Base-by-base conservation (phyloP, 2,888 invertebrate species). In the Lasioglossum pauxillum region DNA sequence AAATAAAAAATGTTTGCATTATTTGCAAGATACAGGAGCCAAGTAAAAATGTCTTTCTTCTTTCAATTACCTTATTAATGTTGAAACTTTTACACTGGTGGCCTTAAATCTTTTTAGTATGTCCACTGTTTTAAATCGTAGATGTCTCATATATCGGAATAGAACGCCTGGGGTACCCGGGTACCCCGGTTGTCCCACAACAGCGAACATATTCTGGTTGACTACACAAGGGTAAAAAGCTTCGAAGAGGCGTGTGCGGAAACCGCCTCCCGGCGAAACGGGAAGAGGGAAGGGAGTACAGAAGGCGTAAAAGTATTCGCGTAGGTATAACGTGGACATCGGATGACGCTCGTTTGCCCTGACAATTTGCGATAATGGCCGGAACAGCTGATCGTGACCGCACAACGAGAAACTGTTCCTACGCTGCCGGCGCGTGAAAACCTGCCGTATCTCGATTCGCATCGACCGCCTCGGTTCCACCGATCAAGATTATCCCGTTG, bases 271-370 rank as follows among this genome's bases (percentile, higher is more conserved):
- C 7, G 5, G 10, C n/a, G n/a, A 57, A 57, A 57, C 27, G 31
- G 27, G 64, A 27, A 27, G 16, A 19, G 71, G 57, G 77, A 69
- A 53, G 60, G 77, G 74, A 31, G 44, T 72, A 46, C 57, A 16
- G 77, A 41, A 57, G 46, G 73, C 71, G 64, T 77, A 64, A 86
- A 64, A 78, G 77, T 67, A 80, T 31, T 71, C 64, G 86, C 80
- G 86, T 86, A 86, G 86, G 80, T 79, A 86, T 74, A 81, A 78
- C 71, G 83, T 76, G 87, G 86, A 79, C 67, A 82, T 89, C 84
- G 86, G 89, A 89, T 88, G 88, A 86, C 82, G 86, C 88, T 89
- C 88, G 85, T 88, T 88, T 83, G 76, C 84, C 49, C 67, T 74
- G 82, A 81, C 86, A 89, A 88, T 87, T 89, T 88, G 88, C 44